phyloP scores from a whole-genome alignment of 2,797 vertebrate species.

The Gila robusta region DNA sequence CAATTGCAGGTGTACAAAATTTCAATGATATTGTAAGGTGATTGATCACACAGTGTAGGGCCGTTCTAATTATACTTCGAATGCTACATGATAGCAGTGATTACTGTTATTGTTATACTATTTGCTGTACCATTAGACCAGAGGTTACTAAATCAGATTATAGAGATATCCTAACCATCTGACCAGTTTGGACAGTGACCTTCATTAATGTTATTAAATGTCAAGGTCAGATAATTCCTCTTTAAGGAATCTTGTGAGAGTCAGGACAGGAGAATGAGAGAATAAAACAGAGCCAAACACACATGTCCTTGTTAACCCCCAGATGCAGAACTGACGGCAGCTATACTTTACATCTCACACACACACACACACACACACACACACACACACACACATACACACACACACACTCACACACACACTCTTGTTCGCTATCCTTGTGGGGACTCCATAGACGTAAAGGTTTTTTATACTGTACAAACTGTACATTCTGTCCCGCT shows the following conservation, averaged over 20 bases:
- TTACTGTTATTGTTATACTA: constrained; percentile 18
- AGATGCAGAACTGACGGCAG: neutral
- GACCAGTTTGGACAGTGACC: constrained; percentile 31
- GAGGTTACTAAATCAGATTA: constrained; percentile 28
- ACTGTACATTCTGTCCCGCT: too few relatives aligned
- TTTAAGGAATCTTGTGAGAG: constrained; percentile 17
- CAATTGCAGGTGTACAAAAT: constrained; percentile 11
- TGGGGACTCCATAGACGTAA: too few relatives aligned
- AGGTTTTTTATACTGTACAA: too few relatives aligned
- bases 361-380: too few relatives aligned
- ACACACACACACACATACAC: too few relatives aligned
- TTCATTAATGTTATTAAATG: constrained; percentile 52
- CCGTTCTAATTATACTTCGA: neutral
- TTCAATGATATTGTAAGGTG: neutral
- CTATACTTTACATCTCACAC: neutral
- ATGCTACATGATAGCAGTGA: constrained; percentile 2
- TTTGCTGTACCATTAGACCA: neutral
- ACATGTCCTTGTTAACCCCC: neutral
- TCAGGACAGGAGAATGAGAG: neutral
- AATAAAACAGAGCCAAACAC: neutral
- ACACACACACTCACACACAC: too few relatives aligned
- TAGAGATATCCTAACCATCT: constrained; percentile 34
- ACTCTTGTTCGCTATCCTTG: too few relatives aligned
- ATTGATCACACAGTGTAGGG: neutral
- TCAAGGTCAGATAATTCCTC: constrained; percentile 45